Evolutionary conservation across 2,113 vertebrate species (phyloP), one percentile per base, ranked within the genome.

Genomic region (Dasyornis broadbenti): DNA sequence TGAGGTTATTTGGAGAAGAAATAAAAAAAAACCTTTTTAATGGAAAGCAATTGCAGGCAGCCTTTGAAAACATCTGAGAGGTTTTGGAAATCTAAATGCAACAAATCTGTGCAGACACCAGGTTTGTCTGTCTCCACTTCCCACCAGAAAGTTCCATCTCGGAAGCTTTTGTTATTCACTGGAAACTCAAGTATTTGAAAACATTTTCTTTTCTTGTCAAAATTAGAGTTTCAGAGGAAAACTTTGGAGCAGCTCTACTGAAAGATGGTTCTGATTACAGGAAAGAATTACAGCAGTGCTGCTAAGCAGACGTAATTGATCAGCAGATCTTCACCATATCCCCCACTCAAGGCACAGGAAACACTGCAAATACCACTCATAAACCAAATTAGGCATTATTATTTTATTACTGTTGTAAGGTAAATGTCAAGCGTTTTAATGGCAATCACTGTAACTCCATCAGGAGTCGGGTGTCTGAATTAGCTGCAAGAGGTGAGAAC

Each of bases 401-500:
- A 94, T 95, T 96, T 95, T 97, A 96, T 96, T 95, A 86, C 90
- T 83, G 75, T 92, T 96, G 76, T 92, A 96, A 96, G 94, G 92
- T 90, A 96, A 94, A 97, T 97, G 96, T 95, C 95, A 95, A 91
- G 94, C 60, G 69, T 95, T 91, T 92, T 95, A 92, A 94, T 80
- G 75, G 90, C 95, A 95, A 92, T 92, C 92, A 81, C 87, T 94
- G 87, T 37, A 86, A 56, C 82, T 93, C 90, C 39, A 1, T 39
- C 87, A 94, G 94, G 87, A 96, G 75, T 50, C 3, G 2, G 63
- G 71, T 3, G 5, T 39, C 59, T 94, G 93, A 75, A 94, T 87
- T 59, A 95, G 71, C 60, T 92, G 75, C 30, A 77, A 88, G 91
- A 90, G 87, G 90, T 86, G 79, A 90, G 87, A 71, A 86, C 52